Evolutionary conservation across 2,797 vertebrate genomes (phyloP), one percentile per base, ranked within the genome.

Genomic region (Hypotaenidia philippensis): DNA sequence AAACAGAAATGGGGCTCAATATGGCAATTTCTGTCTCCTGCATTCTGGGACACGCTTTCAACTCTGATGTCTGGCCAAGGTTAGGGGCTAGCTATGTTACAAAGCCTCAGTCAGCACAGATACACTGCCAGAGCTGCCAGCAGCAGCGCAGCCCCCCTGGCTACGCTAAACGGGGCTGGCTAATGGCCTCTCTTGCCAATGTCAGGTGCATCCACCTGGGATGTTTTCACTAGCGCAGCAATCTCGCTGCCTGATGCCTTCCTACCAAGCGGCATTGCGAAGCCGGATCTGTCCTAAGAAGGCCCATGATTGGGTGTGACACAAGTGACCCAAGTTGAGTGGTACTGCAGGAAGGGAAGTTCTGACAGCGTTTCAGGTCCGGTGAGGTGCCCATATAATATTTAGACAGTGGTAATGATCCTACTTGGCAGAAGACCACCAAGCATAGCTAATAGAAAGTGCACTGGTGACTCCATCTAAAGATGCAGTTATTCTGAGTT

Each of bases 251-350:
- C 57, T 7, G 12, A 45, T 50, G 80, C 26, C 38, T 63, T 75
- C 36, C 34, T 18, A 52, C 45, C 6, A 15, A 60, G 15, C 0
- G 0, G 25, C 25, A 17, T 6, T 27, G n/a, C 1, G 2, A 44
- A 78, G 36, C 25, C 1, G 11, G n/a, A n/a, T 11, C 19, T 77
- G 63, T 40, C 32, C 45, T 83, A 27, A 5, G 21, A 68, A 79
- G 25, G 25, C 32, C 6, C 1, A 26, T 50, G 49, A 26, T 50
- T 38, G 27, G 25, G 25, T 8, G 23, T 32, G 74, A 29, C 38
- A 52, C 61, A 59, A 86, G 64, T 21, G 61, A 52, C 49, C 0
- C 0, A 63, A 71, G 31, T 8, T 16, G 49, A 60, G 63, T 14
- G 49, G 53, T 59, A 40, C n/a, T 40, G 47, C 29, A 68, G 15